Percentiles rank a stretch among this genome's conserved stretches.
phyloP scores from a whole-genome alignment of 1,140 invertebrate genomes.

The Drosophila elegans region DNA sequence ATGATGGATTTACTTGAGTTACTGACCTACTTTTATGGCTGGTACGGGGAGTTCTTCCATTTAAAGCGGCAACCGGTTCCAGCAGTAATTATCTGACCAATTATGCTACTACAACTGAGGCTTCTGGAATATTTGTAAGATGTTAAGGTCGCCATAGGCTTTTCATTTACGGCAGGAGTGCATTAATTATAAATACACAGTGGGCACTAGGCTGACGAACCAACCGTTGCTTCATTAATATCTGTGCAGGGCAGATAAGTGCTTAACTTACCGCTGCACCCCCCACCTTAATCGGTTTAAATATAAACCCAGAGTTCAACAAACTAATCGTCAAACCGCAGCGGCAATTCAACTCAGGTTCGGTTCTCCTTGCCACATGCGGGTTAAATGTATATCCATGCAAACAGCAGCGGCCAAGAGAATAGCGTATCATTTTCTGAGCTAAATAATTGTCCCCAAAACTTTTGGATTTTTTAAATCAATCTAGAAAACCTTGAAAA shows the following conservation, averaged over 20 bases:
- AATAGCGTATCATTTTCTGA: not conserved
- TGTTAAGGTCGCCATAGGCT: conserved; percentile 13
- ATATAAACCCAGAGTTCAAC: conserved; percentile 52
- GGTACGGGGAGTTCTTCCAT: conserved; percentile 39
- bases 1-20: conserved; percentile 32
- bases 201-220: not conserved
- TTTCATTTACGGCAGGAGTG: not conserved
- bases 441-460: too few species aligned
- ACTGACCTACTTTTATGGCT: conserved; percentile 71
- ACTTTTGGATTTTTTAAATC: too few species aligned
- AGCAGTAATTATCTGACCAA: conserved; percentile 43
- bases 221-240: not conserved
- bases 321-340: conserved; percentile 50
- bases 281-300: conserved; percentile 29
- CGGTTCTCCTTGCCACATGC: conserved; percentile 27
- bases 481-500: too few species aligned
- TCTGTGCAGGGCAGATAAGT: too few species aligned
- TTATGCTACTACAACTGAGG: not conserved
- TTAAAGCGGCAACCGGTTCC: conserved; percentile 57
- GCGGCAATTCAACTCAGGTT: conserved; percentile 26
- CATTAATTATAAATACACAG: conserved; percentile 13
- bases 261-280: not conserved
- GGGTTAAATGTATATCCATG: conserved; percentile 8
- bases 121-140: conserved; percentile 25
- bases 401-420: conserved; percentile 1